Percentiles rank a stretch among this genome's conserved stretches.
Conservation (phyloP, 2,888 invertebrate species). For the Drosophila ustulata region DNA sequence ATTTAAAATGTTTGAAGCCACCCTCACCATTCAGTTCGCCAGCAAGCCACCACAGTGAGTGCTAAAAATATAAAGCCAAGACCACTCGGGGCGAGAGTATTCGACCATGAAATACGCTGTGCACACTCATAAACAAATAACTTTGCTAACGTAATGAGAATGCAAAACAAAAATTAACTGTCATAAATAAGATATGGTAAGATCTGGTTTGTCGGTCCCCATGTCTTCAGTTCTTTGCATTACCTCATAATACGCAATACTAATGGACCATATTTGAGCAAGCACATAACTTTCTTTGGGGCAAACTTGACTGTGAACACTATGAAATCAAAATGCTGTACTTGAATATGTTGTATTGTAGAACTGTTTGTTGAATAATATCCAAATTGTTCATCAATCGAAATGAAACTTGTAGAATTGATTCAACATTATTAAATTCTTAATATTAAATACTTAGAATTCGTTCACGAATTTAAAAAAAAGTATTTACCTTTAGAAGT, state of each 20-base stretch:
- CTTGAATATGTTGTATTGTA: neutral
- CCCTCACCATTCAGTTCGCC: neutral
- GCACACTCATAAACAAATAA: neutral
- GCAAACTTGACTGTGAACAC: neutral
- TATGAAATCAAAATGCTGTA: neutral
- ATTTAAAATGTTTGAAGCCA: slow-evolving; percentile 68
- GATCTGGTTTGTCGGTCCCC: too few relatives aligned
- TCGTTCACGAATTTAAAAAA: too few relatives aligned
- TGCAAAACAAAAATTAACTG: neutral
- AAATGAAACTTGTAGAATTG: neutral
- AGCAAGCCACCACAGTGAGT: slow-evolving; percentile 27
- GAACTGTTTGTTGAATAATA: too few relatives aligned
- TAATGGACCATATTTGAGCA: too few relatives aligned
- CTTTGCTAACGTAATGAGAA: neutral
- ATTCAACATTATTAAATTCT: neutral
- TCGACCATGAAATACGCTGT: neutral
- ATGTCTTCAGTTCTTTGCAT: too few relatives aligned
- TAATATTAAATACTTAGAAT: too few relatives aligned
- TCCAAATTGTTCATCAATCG: neutral
- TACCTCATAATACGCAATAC: neutral
- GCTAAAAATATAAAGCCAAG: slow-evolving; percentile 45
- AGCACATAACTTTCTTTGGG: too few relatives aligned
- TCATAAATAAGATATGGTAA: neutral
- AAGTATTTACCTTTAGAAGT: too few relatives aligned
- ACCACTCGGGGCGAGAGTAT: neutral